Percentiles rank a stretch among this genome's conserved stretches.
Evolutionary conservation across 1,140 invertebrate species (phyloP).

Genomic region (Ceratoteleas bidentatus): DNA sequence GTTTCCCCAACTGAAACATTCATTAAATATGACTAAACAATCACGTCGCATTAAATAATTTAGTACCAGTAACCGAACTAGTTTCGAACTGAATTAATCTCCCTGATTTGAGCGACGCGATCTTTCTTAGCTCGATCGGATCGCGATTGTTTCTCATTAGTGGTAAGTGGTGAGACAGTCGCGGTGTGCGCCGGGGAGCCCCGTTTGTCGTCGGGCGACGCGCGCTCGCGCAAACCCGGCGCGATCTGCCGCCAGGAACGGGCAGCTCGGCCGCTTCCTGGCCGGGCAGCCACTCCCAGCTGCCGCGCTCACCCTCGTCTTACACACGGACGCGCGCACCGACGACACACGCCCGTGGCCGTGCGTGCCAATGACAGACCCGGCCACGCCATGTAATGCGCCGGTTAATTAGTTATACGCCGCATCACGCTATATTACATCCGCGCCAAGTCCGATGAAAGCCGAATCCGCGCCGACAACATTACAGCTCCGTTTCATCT

Average conservation of each 20-base stretch:
- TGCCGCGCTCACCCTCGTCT: conserved; percentile 24
- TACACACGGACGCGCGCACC: conserved; percentile 7
- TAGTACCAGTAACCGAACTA: too few relatives aligned
- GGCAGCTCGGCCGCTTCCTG: conserved; percentile 19
- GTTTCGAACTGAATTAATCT: too few relatives aligned
- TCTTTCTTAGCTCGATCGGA: conserved; percentile 19
- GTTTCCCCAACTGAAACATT: too few relatives aligned
- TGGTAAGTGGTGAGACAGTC: conserved; percentile 31
- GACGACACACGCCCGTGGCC: not conserved
- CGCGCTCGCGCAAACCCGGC: conserved; percentile 45
- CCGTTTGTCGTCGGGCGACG: conserved; percentile 31
- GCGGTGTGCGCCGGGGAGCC: conserved; percentile 11
- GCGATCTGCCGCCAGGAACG: conserved; percentile 27
- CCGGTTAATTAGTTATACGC: conserved; percentile 51
- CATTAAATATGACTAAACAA: too few relatives aligned
- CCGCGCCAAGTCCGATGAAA: not conserved
- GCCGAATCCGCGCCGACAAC: too few relatives aligned
- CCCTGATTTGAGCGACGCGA: too few relatives aligned
- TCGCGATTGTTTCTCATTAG: conserved; percentile 44
- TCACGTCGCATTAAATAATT: too few relatives aligned
- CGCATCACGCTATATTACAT: conserved; percentile 41
- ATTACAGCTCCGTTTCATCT: too few relatives aligned
- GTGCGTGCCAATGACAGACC: conserved; percentile 54
- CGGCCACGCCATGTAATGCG: conserved; percentile 42
- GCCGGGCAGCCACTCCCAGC: conserved; percentile 33